phyloP scores from a whole-genome alignment of 2,888 invertebrate species.

The Venusia cambrica region DNA sequence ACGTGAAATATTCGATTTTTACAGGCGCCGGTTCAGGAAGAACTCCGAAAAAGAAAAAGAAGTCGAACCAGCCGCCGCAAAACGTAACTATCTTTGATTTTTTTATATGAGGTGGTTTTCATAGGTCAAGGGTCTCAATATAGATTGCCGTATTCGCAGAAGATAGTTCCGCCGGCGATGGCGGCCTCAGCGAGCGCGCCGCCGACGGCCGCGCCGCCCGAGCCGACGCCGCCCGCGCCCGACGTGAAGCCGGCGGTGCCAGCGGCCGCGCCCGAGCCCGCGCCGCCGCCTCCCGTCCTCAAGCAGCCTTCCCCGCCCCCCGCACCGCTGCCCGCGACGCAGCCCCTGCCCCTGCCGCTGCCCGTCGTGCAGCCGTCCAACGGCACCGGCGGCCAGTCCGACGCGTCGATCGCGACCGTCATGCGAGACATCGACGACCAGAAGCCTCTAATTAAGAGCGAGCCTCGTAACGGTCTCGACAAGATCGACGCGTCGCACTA shows the following conservation, averaged over 20 bases:
- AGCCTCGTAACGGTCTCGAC: conserved; percentile 68
- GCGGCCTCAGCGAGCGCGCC: conserved; percentile 40
- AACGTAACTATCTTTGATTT: conserved; percentile 57
- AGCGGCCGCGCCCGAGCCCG: conserved; percentile 30
- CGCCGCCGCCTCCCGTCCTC: conserved; percentile 33
- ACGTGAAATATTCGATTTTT: conserved; percentile 36
- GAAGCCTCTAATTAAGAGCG: conserved; percentile 50
- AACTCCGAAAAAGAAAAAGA: conserved; percentile 74
- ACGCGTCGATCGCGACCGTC: conserved; percentile 45
- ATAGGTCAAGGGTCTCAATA: background rate
- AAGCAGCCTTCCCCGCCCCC: conserved; percentile 33
- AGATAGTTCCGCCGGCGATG: conserved; percentile 38
- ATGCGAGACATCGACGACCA: conserved; percentile 41
- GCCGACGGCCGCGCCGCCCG: conserved; percentile 27
- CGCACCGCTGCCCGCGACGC: conserved; percentile 42
- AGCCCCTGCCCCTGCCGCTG: conserved; percentile 15
- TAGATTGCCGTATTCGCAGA: conserved; percentile 37
- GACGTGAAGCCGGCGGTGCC: conserved; percentile 36
- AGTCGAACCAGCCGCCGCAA: conserved; percentile 61
- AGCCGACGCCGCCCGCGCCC: conserved; percentile 33
- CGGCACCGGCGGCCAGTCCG: conserved; percentile 34
- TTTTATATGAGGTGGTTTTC: background rate
- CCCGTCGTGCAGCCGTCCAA: conserved; percentile 15
- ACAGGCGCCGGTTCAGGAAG: conserved; percentile 62
- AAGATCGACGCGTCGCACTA: conserved; percentile 68